Evolutionary conservation across 2,113 vertebrate genomes (phyloP).

Genomic region (Notechis scutatus): DNA sequence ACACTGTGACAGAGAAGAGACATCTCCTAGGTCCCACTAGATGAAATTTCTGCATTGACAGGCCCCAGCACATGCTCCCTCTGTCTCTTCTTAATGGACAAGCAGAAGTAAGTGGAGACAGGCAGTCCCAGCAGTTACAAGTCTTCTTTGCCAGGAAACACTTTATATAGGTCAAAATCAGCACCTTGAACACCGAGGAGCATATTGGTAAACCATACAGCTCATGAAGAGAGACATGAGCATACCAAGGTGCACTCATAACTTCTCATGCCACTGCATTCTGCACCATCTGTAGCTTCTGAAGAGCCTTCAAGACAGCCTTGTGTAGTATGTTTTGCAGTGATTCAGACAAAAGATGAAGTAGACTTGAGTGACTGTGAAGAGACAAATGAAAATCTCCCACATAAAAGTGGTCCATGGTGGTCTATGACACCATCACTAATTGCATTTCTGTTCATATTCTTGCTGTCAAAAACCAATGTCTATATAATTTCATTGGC

Average conservation of each 20-base stretch:
- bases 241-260: neutral
- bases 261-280: neutral
- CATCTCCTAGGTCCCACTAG: neutral
- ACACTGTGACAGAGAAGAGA: neutral
- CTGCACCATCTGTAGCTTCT: neutral
- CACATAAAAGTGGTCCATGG: neutral
- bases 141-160: neutral
- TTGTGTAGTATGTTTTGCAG: neutral
- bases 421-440: neutral
- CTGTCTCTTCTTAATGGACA: neutral
- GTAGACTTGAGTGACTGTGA: neutral
- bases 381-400: neutral
- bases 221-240: neutral
- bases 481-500: neutral
- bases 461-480: neutral
- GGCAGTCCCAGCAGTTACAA: neutral
- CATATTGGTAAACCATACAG: neutral
- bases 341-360: neutral
- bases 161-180: neutral
- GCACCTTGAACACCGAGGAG: neutral
- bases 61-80: neutral
- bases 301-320: neutral
- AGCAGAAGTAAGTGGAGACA: neutral
- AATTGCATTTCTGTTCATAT: neutral
- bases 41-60: neutral